phyloP scores from a whole-genome alignment of 2,797 vertebrate species.

The Octomys mimax region DNA sequence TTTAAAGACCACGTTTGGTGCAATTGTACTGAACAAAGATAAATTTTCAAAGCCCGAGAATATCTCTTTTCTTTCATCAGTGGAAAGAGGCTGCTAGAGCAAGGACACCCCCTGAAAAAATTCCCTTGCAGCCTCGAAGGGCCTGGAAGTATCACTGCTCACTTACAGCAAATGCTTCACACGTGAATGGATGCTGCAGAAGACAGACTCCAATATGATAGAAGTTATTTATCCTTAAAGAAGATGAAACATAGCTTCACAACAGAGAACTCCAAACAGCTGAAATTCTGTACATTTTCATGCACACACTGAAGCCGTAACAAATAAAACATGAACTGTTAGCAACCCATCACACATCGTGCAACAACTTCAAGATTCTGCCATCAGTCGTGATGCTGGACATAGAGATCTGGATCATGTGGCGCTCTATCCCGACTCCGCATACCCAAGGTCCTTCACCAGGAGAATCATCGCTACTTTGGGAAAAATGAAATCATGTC shows the following conservation, averaged over 20 bases:
- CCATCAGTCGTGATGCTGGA: conserved; percentile 62
- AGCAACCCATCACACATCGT: conserved; percentile 53
- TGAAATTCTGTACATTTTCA: conserved; percentile 77
- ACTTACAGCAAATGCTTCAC: conserved; percentile 38
- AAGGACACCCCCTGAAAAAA: conserved; percentile 38
- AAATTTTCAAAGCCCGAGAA: not conserved
- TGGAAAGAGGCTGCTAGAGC: conserved; percentile 8
- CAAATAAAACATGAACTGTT: conserved; percentile 71
- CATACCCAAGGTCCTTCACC: not conserved
- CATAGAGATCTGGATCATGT: conserved; percentile 40
- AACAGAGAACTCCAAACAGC: conserved; percentile 61
- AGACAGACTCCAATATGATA: conserved; percentile 73
- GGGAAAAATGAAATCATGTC: not conserved
- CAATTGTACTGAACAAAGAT: conserved; percentile 29
- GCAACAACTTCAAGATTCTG: conserved; percentile 61
- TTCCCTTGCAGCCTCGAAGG: not conserved
- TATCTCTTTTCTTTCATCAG: conserved; percentile 42
- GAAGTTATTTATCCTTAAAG: conserved; percentile 79
- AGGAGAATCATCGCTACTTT: conserved; percentile 2
- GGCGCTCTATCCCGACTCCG: conserved; percentile 16
- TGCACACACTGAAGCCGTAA: conserved; percentile 61
- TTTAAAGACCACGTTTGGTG: conserved; percentile 63
- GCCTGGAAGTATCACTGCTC: conserved; percentile 14
- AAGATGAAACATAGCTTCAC: conserved; percentile 77
- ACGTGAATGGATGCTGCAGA: conserved; percentile 56